These are phyloP conservation scores for Argynnis bischoffii DNA, from an alignment of 2,888 invertebrate genomes.

Conservation along the genomic window DNA sequence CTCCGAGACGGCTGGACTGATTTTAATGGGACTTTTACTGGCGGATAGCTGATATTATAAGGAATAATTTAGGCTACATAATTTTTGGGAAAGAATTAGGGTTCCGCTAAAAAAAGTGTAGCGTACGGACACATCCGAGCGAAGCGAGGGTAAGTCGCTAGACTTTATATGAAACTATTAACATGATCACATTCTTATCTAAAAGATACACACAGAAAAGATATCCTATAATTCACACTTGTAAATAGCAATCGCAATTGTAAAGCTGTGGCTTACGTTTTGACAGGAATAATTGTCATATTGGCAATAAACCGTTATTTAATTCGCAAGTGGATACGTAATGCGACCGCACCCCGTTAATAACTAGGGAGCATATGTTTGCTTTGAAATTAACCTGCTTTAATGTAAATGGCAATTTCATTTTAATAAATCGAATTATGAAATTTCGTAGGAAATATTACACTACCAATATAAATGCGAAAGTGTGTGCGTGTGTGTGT, in stretches of 20 bases:
- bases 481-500: not conserved
- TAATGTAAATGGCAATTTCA: slow-evolving; percentile 9
- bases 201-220: not conserved
- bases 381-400: slow-evolving; percentile 10
- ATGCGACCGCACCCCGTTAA: slow-evolving; percentile 32
- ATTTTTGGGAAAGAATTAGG: too few species aligned
- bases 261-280: slow-evolving; percentile 1
- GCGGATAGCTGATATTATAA: too few species aligned
- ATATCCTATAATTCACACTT: not conserved
- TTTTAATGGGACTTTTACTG: too few species aligned
- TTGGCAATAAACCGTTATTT: slow-evolving; percentile 18
- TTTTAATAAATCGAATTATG: slow-evolving; percentile 17
- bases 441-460: slow-evolving; percentile 3
- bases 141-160: too few species aligned
- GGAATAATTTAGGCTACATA: too few species aligned
- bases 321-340: slow-evolving; percentile 30
- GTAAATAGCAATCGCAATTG: slow-evolving; percentile 4
- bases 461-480: too few species aligned
- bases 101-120: too few species aligned
- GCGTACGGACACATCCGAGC: too few species aligned
- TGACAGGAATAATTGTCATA: slow-evolving; percentile 15
- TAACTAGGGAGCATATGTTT: slow-evolving; percentile 25
- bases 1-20: too few species aligned
- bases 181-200: too few species aligned
- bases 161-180: too few species aligned